phyloP scores from a whole-genome alignment of 1,140 invertebrate species.

The Drosophila biarmipes region DNA sequence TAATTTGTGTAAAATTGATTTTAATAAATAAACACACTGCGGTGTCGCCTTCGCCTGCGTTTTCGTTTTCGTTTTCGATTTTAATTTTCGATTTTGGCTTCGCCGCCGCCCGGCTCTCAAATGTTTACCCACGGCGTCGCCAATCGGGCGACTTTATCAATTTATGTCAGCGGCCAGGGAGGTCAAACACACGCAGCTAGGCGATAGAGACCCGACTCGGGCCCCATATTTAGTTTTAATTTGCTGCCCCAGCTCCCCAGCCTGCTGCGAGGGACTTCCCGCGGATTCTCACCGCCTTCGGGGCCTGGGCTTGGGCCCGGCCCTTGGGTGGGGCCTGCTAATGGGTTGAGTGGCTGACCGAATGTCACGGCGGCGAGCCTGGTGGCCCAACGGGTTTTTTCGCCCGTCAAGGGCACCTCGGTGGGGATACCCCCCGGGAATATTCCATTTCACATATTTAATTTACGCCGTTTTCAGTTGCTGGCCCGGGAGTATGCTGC shows the following conservation, averaged over 20 bases:
- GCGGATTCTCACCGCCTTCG: conserved; percentile 17
- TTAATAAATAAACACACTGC: conserved; percentile 55
- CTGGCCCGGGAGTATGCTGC: conserved; percentile 36
- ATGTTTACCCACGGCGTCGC: conserved; percentile 45
- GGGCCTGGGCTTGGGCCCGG: not conserved
- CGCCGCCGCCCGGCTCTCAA: conserved; percentile 17
- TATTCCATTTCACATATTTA: not conserved
- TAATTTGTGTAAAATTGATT: conserved; percentile 56
- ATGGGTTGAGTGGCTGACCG: conserved; percentile 25
- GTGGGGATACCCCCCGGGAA: not conserved
- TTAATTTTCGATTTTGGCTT: conserved; percentile 11
- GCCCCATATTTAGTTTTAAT: conserved; percentile 57
- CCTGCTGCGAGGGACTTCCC: conserved; percentile 19
- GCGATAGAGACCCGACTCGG: conserved; percentile 16
- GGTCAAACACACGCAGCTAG: conserved; percentile 36
- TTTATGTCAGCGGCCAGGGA: conserved; percentile 66
- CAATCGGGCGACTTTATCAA: conserved; percentile 65
- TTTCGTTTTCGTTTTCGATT: conserved; percentile 14
- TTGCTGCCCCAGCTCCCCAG: conserved; percentile 17
- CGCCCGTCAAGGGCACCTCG: conserved; percentile 14
- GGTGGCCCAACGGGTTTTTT: not conserved
- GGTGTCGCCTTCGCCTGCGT: conserved; percentile 9
- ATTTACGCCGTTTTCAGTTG: not conserved
- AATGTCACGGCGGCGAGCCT: conserved; percentile 17
- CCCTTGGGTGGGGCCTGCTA: conserved; percentile 21